phyloP scores from a whole-genome alignment of 2,797 vertebrate genomes.

The Neosilurus hyrtlii region DNA sequence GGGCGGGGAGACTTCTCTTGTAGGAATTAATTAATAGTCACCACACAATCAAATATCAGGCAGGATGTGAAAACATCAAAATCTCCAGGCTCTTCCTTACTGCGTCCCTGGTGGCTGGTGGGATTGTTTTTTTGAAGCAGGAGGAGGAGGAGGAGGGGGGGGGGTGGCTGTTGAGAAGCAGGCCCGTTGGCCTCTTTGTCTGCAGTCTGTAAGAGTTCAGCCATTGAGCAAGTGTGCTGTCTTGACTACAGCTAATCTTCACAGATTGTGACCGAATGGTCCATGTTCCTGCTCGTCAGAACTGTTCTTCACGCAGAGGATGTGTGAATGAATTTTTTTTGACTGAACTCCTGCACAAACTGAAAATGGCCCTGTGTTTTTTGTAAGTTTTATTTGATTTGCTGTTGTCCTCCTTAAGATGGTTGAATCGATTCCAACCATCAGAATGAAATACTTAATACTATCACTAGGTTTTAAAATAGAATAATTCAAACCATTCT shows the following conservation, averaged over 20 bases:
- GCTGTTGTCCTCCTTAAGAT: constrained; percentile 48
- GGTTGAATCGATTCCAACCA: neutral
- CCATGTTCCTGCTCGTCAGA: constrained; percentile 11
- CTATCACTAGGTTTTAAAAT: neutral
- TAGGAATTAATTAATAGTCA: constrained; percentile 75
- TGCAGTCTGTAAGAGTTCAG: constrained; percentile 64
- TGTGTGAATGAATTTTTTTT: constrained; percentile 45
- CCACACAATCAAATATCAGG: constrained; percentile 63
- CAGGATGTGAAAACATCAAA: constrained; percentile 72
- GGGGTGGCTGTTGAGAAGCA: constrained; percentile 63
- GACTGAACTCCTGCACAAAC: neutral
- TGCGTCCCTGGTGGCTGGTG: constrained; percentile 73
- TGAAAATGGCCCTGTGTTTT: constrained; percentile 53
- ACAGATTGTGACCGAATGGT: constrained; percentile 28
- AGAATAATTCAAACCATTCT: neutral
- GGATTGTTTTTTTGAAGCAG: constrained; percentile 66
- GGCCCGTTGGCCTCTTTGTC: constrained; percentile 77
- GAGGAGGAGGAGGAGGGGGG: neutral
- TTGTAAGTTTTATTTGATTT: constrained; percentile 40
- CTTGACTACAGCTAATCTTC: constrained; percentile 32
- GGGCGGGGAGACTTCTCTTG: constrained; percentile 44
- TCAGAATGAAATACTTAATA: neutral
- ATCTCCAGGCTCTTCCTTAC: constrained; percentile 69
- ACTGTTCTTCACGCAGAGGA: constrained; percentile 32
- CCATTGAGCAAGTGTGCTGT: constrained; percentile 60